Conservation (phyloP, 2,888 invertebrate species). For the Crossocerus cetratus region DNA sequence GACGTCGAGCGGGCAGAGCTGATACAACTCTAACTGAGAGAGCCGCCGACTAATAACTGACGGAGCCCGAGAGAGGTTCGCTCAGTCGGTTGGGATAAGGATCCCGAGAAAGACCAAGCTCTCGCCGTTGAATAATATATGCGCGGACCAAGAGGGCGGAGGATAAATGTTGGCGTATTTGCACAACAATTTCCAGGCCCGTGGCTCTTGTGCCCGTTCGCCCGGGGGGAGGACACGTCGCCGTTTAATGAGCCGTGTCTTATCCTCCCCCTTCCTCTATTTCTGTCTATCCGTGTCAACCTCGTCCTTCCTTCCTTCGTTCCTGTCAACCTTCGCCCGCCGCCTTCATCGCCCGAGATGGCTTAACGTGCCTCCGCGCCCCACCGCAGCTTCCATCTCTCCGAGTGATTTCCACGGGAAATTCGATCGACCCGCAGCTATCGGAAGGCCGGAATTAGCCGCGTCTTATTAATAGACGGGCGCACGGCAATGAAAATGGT, state of each 20-base stretch:
- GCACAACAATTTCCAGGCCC: slow-evolving; percentile 63
- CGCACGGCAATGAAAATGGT: no score
- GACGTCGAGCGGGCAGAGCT: background rate
- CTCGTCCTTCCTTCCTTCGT: slow-evolving; percentile 14
- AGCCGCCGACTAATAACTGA: slow-evolving; percentile 10
- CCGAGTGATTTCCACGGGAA: slow-evolving; percentile 17
- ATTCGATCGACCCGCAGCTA: slow-evolving; percentile 3
- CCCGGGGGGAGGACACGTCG: slow-evolving; percentile 53
- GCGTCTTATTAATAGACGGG: no score
- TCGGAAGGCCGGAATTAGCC: no score
- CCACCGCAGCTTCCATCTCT: slow-evolving; percentile 15
- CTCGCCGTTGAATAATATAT: slow-evolving; percentile 67
- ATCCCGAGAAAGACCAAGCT: slow-evolving; percentile 38
- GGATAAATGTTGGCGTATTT: slow-evolving; percentile 64
- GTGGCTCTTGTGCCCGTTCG: slow-evolving; percentile 52
- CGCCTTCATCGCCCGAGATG: slow-evolving; percentile 34
- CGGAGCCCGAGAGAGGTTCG: background rate
- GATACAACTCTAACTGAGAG: background rate
- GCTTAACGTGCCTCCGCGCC: slow-evolving; percentile 26
- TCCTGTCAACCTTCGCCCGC: slow-evolving; percentile 18
- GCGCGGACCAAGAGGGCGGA: slow-evolving; percentile 55
- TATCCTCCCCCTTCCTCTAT: slow-evolving; percentile 49
- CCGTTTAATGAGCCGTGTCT: slow-evolving; percentile 62
- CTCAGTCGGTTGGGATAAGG: background rate
- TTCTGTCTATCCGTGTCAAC: slow-evolving; percentile 32